Base-by-base conservation (phyloP, 2,113 vertebrate genomes). In the Probosciger aterrimus region DNA sequence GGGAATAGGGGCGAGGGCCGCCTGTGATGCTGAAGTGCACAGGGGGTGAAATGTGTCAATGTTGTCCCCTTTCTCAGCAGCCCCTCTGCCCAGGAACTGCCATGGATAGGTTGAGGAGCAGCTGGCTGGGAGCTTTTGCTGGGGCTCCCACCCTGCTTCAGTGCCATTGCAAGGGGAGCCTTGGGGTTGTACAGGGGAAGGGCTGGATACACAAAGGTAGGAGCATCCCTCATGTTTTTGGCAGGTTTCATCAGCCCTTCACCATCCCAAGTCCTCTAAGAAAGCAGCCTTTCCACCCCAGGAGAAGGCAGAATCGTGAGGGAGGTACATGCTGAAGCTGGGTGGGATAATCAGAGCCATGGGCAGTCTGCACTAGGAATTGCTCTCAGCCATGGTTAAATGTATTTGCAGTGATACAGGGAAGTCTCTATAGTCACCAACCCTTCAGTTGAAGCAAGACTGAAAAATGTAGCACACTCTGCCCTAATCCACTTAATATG, bases 21-120 rank as follows among this genome's bases (percentile, higher is more conserved):
- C 62, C 69, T 0, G 1, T 39, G 74, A 30, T 0, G 7, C 41
- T 2, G 4, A 22, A 10, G 44, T 3, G 41, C 3, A 1, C 1
- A 43, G 35, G 8, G 18, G 22, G 3, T 2, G 3, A 49, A 78
- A 22, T 5, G 35, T 18, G 43, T 30, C 49, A 50, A 35, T 63
- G 18, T 6, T 2, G 1, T 43, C 31, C 44, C 52, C 30, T 86
- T 63, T 68, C 27, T 39, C 2, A 6, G 22, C 17, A 49, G 31
- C 50, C 43, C 15, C 14, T 16, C 14, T 20, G 13, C 19, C 3
- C 37, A 4, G 46, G 17, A 18, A 25, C 39, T 12, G 43, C 73
- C 0, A 0, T n/a, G 22, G 39, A 27, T 14, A 19, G 24, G 7
- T 18, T 1, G 3, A 18, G 23, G 57, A 35, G 6, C 11, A 30